Evolutionary conservation across 2,888 invertebrate species (phyloP).

Genomic region (Deilephila porcellus): DNA sequence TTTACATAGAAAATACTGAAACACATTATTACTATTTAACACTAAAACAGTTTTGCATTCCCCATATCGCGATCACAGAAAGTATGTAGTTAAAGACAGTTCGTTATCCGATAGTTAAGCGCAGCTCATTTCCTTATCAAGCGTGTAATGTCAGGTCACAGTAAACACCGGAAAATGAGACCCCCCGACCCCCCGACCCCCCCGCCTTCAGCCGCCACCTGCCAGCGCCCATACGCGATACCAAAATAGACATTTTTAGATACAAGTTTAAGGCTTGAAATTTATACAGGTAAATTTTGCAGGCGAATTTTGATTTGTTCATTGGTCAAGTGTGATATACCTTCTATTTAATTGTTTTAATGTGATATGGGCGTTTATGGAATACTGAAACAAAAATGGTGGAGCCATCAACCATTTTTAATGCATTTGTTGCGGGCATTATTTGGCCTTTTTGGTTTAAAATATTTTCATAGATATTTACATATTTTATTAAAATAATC

Average conservation of each 20-base stretch:
- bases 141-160: conserved; percentile 39
- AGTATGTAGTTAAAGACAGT: conserved; percentile 19
- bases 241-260: background rate
- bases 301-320: no score
- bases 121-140: conserved; percentile 63
- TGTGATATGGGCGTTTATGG: no score
- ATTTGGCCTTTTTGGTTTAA: no score
- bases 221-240: background rate
- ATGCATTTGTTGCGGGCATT: no score
- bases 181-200: conserved; percentile 24
- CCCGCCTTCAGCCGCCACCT: background rate
- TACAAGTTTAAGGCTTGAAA: background rate
- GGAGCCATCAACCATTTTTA: no score
- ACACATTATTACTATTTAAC: background rate
- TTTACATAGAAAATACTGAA: no score
- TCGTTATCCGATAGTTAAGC: conserved; percentile 49
- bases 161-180: conserved; percentile 46
- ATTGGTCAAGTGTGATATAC: background rate
- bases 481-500: no score
- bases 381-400: no score
- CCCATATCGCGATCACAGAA: background rate
- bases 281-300: background rate
- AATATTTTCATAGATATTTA: no score
- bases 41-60: background rate
- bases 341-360: background rate